Conservation (phyloP, 2,113 vertebrate genomes). For the Ranitomeya variabilis region DNA sequence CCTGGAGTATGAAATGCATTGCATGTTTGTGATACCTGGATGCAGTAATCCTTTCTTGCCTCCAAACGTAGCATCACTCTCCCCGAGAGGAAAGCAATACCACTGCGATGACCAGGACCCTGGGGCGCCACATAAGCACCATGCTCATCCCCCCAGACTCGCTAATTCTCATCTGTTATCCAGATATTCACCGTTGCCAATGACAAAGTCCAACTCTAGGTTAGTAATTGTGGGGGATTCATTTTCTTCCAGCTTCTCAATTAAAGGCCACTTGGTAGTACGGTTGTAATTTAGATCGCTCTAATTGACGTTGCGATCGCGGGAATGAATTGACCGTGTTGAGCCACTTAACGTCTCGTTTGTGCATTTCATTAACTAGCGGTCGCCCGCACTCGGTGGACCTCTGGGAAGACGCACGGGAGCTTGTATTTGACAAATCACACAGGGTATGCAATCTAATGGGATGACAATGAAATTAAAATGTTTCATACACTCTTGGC, state of each 20-base stretch:
- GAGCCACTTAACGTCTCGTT: constrained; percentile 8
- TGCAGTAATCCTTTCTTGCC: no score
- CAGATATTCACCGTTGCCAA: background rate
- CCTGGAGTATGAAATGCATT: no score
- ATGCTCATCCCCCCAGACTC: background rate
- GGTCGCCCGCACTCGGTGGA: background rate
- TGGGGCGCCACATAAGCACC: no score
- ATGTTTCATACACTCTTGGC: constrained; percentile 30
- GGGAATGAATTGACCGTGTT: background rate
- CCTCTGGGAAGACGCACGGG: background rate
- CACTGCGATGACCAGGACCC: no score
- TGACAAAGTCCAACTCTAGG: background rate
- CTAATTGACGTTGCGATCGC: constrained; percentile 20
- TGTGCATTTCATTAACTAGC: constrained; percentile 61
- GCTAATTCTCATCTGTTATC: background rate
- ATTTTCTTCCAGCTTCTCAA: background rate
- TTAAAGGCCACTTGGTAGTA: background rate
- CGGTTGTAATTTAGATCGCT: background rate
- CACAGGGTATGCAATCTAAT: constrained; percentile 52
- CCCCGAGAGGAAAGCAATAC: no score
- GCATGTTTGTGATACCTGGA: no score
- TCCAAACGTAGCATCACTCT: no score
- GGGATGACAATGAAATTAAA: constrained; percentile 58
- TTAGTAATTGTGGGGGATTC: background rate
- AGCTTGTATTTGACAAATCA: constrained; percentile 40